These are phyloP conservation scores for Brachymystax lenok DNA, from an alignment of 2,797 vertebrate species.

Conservation along the genomic window DNA sequence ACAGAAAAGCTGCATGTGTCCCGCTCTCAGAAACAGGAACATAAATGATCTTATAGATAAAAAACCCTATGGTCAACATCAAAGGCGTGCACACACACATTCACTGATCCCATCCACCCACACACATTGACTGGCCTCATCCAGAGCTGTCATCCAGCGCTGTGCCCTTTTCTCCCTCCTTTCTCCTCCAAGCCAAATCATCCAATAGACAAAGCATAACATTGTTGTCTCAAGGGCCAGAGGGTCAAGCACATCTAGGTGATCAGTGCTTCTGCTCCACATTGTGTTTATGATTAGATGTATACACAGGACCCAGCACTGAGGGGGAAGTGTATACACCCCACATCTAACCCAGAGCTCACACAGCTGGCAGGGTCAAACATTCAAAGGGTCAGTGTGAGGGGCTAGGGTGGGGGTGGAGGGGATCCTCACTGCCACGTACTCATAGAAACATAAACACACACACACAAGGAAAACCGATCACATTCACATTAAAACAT, in stretches of 20 bases:
- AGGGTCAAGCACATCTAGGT: constrained; percentile 70
- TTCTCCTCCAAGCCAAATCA: constrained; percentile 27
- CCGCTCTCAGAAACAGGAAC: constrained; percentile 17
- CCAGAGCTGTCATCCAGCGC: constrained; percentile 30
- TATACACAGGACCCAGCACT: constrained; percentile 68
- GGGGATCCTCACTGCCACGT: constrained; percentile 1
- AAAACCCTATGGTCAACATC: constrained; percentile 61
- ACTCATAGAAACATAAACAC: constrained; percentile 17
- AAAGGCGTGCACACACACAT: constrained; percentile 33
- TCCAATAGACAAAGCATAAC: constrained; percentile 53
- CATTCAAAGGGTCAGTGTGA: constrained; percentile 56
- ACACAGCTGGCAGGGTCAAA: constrained; percentile 71
- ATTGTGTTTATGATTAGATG: constrained; percentile 72
- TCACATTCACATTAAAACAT: background rate
- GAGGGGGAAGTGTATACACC: constrained; percentile 67
- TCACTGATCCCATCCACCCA: background rate
- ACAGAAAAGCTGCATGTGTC: constrained; percentile 39
- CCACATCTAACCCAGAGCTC: constrained; percentile 64
- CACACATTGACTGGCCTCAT: constrained; percentile 25
- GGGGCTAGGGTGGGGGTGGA: constrained; percentile 10
- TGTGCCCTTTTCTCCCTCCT: constrained; percentile 27
- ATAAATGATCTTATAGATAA: constrained; percentile 25
- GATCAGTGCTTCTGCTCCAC: constrained; percentile 62
- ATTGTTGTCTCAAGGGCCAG: constrained; percentile 40
- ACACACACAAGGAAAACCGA: background rate